Base-by-base conservation (phyloP, 1,140 invertebrate species). In the Ips typographus region DNA sequence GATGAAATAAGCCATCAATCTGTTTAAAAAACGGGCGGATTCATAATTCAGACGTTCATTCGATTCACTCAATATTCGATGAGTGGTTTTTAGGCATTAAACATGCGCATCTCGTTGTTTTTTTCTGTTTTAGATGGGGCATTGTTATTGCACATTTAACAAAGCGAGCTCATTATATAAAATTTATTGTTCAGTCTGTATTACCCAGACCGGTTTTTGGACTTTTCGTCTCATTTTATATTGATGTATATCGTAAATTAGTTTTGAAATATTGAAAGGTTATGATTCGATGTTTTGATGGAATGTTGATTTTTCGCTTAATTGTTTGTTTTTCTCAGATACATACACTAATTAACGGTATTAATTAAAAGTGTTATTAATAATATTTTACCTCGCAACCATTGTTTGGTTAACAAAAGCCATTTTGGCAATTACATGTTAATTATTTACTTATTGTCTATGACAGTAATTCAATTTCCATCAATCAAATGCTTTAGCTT, bases 1-100 rank as follows among this genome's bases (percentile, higher is more conserved):
- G 22, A 22, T 22, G 22, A 22, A 22, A 47, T 47, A 47, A 47
- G 44, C 52, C 52, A 55, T 55, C 52, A 37, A 55, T 55, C 52
- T 38, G 37, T 6, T 7, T 37, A 38, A 55, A 55, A 55, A 55
- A 7, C 44, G 36, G 8, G 37, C n/a, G 37, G 52, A 55, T 55
- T 55, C 52, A 55, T 55, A 55, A 55, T 55, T 55, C 52, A 55
- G 37, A n/a, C 8, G 2, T 55, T 55, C 52, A 55, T 55, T 55
- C 37, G 37, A 37, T 55, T 6, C 2, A 37, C 37, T 6, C 52
- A 55, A 55, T 55, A 55, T 55, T 55, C 52, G 8, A 55, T 55
- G 52, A 55, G 37, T 5, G 5, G 4, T 55, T 55, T 55, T 55
- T 38, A 37, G 6, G 5, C 52, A 55, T 55, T 55, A 55, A 55